Percentiles rank a stretch among this genome's conserved stretches.
These are phyloP conservation scores for Spizella passerina DNA, from an alignment of 2,797 vertebrate species.

Conservation along the genomic window DNA sequence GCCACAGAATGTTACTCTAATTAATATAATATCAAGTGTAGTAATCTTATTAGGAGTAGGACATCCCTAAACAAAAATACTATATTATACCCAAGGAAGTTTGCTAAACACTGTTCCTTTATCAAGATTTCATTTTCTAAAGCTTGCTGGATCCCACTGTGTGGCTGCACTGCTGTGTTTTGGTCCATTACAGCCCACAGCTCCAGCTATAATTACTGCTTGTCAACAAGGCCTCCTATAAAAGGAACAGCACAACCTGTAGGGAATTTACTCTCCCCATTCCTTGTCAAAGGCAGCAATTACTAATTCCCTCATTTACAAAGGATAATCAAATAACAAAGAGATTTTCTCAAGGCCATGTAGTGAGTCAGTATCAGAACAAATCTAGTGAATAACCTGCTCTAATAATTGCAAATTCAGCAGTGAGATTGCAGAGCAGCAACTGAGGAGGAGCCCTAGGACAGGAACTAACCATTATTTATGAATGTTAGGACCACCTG, in stretches of 20 bases:
- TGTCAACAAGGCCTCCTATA: background rate
- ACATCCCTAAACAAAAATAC: background rate
- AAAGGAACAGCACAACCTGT: conserved; percentile 11
- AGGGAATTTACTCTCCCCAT: conserved; percentile 18
- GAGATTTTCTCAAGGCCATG: conserved; percentile 6
- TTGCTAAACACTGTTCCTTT: background rate
- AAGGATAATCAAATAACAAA: conserved; percentile 41
- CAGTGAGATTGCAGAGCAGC: background rate
- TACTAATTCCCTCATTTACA: conserved; percentile 41
- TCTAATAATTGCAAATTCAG: background rate
- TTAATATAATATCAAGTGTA: background rate
- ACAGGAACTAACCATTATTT: background rate
- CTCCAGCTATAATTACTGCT: conserved; percentile 16
- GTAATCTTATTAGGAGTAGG: background rate
- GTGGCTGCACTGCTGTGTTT: background rate
- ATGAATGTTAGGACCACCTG: background rate
- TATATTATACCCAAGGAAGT: background rate
- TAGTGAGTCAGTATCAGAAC: background rate
- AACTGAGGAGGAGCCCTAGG: background rate
- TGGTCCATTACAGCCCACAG: background rate
- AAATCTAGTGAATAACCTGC: background rate
- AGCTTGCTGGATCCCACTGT: background rate
- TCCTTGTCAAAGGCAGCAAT: conserved; percentile 25
- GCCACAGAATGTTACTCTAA: background rate
- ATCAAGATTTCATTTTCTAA: background rate